phyloP scores from a whole-genome alignment of 2,797 vertebrate genomes.

The Yasuhikotakia modesta region DNA sequence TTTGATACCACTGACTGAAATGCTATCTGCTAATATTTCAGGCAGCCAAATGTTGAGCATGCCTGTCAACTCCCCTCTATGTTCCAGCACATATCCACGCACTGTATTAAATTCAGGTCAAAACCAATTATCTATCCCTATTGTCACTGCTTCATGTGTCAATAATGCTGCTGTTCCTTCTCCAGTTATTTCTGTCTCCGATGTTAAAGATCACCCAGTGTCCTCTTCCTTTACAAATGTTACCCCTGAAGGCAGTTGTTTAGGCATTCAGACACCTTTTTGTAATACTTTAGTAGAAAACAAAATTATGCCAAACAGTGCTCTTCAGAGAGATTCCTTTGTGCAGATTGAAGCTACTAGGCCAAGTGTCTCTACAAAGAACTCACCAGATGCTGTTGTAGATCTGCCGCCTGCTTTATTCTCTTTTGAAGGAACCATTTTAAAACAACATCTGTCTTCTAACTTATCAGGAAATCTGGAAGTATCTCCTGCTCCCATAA shows the following conservation, averaged over 20 bases:
- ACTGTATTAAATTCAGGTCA: slow-evolving; percentile 1
- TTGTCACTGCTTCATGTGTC: slow-evolving; percentile 12
- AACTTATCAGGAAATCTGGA: background rate
- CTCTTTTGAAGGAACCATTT: background rate
- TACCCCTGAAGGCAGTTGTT: background rate
- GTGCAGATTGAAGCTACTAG: background rate
- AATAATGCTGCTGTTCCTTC: too few species aligned
- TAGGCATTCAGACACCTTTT: background rate
- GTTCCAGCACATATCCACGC: background rate
- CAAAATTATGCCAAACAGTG: background rate
- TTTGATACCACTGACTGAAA: slow-evolving; percentile 64
- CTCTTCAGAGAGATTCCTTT: background rate
- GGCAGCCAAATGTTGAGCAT: background rate
- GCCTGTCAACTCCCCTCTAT: background rate
- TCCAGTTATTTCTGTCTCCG: background rate
- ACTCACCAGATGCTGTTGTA: background rate
- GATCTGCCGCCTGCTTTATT: slow-evolving; percentile 1
- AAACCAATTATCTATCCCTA: background rate
- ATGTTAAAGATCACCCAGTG: background rate
- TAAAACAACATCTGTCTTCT: background rate
- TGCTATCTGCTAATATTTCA: slow-evolving; percentile 20
- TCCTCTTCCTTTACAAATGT: background rate
- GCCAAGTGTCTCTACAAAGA: background rate
- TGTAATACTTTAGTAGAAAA: slow-evolving; percentile 4
- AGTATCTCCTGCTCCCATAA: background rate